These are phyloP conservation scores for Pseudomugil tenellus DNA, from an alignment of 2,797 vertebrate species.

Conservation along the genomic window DNA sequence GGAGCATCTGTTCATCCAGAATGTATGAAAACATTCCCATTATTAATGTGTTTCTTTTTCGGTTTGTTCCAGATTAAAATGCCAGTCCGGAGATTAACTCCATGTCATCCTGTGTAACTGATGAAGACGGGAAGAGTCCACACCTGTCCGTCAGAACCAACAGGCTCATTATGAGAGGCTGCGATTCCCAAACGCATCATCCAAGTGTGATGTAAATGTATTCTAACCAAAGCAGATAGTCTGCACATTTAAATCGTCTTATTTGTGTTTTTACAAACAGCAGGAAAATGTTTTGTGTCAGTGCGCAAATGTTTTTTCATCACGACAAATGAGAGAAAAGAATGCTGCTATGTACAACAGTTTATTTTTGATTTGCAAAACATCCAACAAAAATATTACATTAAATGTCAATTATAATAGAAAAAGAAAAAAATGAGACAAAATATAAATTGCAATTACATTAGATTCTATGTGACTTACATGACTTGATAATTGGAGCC, in stretches of 20 bases:
- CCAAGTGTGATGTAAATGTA: not conserved
- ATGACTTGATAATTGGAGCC: constrained; percentile 69
- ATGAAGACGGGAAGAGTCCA: not conserved
- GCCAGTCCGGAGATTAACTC: not conserved
- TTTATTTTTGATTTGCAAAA: constrained; percentile 86
- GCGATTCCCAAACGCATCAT: not conserved
- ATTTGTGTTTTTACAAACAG: not conserved
- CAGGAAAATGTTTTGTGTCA: not conserved
- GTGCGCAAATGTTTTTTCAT: not conserved
- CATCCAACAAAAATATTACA: constrained; percentile 81
- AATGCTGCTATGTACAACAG: constrained; percentile 77
- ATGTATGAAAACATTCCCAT: not conserved
- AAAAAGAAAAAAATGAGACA: constrained; percentile 70
- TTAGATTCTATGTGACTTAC: constrained; percentile 74
- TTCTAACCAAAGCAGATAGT: not conserved
- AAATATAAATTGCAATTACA: constrained; percentile 77
- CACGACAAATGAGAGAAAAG: constrained; percentile 31
- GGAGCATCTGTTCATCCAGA: not conserved
- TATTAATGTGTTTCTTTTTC: not conserved
- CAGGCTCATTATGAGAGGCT: not conserved
- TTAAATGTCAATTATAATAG: constrained; percentile 81
- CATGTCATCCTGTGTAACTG: not conserved
- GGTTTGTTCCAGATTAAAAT: not conserved
- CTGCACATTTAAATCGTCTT: not conserved
- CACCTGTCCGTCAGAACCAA: too few species aligned